Conservation (phyloP, 2,888 invertebrate species). For the Tricholauxania praeusta region DNA sequence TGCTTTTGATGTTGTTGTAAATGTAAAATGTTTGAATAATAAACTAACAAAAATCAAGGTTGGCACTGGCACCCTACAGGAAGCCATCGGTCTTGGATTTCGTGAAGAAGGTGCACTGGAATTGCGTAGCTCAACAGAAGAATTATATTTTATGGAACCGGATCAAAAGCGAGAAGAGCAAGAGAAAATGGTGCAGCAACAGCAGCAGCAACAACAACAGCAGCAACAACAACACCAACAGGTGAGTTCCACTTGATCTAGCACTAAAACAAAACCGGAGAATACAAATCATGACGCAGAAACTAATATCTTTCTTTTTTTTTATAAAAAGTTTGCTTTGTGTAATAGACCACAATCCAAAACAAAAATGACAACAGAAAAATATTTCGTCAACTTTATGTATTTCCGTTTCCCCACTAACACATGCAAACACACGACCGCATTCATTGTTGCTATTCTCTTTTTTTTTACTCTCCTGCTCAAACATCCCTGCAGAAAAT, state of each 20-base stretch:
- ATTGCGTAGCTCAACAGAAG: conserved; percentile 88
- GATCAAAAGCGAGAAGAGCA: conserved; percentile 67
- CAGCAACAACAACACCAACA: conserved; percentile 30
- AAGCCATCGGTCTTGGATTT: conserved; percentile 71
- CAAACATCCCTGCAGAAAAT: too few relatives aligned
- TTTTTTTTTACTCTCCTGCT: too few relatives aligned
- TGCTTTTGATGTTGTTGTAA: conserved; percentile 12
- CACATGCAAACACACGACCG: too few relatives aligned
- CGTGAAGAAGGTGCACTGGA: conserved; percentile 86
- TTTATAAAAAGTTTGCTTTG: neutral
- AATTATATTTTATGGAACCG: conserved; percentile 84
- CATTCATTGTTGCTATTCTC: too few relatives aligned
- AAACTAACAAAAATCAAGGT: conserved; percentile 62
- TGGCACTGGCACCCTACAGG: conserved; percentile 70
- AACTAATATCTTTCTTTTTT: neutral
- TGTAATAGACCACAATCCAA: too few relatives aligned
- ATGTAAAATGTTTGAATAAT: conserved; percentile 26
- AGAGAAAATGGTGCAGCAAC: conserved; percentile 64
- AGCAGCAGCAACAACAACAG: conserved; percentile 45
- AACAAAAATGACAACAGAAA: neutral
- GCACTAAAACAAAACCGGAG: too few relatives aligned
- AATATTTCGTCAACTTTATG: too few relatives aligned
- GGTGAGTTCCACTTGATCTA: conserved; percentile 6
- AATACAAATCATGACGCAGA: neutral
- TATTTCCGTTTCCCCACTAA: too few relatives aligned